phyloP scores from a whole-genome alignment of 2,113 vertebrate genomes.

The Gasterosteus nipponicus region DNA sequence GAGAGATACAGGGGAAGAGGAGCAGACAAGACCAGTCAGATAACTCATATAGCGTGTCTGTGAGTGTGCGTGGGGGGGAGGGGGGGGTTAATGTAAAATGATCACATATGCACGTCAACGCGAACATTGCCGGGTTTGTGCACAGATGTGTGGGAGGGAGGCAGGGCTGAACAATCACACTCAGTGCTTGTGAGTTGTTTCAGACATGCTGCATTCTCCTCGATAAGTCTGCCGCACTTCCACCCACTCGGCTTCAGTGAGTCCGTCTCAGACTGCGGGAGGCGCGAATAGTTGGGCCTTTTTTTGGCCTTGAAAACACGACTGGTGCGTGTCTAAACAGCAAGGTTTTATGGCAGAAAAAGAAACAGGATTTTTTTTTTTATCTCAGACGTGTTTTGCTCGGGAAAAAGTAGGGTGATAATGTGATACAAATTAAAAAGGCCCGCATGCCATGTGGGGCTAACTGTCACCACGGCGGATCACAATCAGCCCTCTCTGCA shows the following conservation, averaged over 20 bases:
- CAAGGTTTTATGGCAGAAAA: background rate
- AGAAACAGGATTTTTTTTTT: conserved; percentile 27
- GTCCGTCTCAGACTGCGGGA: conserved; percentile 32
- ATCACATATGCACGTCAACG: conserved; percentile 50
- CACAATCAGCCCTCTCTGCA: conserved; percentile 59
- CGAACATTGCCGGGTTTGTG: conserved; percentile 69
- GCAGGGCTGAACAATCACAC: conserved; percentile 54
- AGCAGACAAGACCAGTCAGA: conserved; percentile 58
- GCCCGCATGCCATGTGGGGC: conserved; percentile 51
- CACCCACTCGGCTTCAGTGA: conserved; percentile 49
- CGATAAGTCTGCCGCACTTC: conserved; percentile 60
- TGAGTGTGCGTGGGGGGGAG: background rate
- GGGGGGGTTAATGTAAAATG: conserved; percentile 23
- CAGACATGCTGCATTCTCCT: conserved; percentile 46
- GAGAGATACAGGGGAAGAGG: conserved; percentile 33
- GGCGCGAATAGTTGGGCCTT: conserved; percentile 14
- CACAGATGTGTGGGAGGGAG: conserved; percentile 71
- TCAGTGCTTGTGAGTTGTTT: conserved; percentile 50
- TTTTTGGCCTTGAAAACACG: conserved; percentile 7
- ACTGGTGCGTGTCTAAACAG: background rate
- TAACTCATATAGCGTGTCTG: background rate
- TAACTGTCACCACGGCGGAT: conserved; percentile 48
- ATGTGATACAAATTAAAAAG: conserved; percentile 49
- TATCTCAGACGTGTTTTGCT: conserved; percentile 36
- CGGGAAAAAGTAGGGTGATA: conserved; percentile 40